Percentiles rank a stretch among this genome's conserved stretches.
Evolutionary conservation across 2,797 vertebrate species (phyloP).

Genomic region (Betta splendens): DNA sequence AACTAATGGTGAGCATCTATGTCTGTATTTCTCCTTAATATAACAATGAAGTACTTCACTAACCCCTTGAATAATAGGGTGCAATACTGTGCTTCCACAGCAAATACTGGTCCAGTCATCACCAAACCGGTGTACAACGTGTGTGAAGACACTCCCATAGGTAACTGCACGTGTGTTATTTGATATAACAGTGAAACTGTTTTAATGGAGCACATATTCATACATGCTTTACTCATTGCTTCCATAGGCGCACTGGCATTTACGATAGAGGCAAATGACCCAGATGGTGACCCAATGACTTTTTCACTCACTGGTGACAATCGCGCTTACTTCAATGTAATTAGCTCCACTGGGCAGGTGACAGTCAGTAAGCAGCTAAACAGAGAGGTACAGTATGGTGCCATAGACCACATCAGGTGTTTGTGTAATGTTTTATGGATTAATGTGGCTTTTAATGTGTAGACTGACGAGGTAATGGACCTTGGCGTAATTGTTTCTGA

Average conservation of each 20-base stretch:
- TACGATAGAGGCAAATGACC: constrained; percentile 72
- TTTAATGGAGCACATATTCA: not conserved
- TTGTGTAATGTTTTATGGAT: not conserved
- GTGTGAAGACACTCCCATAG: constrained; percentile 51
- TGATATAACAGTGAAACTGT: no score
- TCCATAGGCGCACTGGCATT: constrained; percentile 77
- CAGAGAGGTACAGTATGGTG: constrained; percentile 81
- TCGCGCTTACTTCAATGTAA: constrained; percentile 63
- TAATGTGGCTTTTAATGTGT: not conserved
- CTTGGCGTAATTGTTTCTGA: not conserved
- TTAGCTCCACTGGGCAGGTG: constrained; percentile 39
- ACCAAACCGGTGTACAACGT: accelerated
- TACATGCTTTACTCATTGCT: constrained; percentile 3
- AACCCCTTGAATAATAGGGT: not conserved
- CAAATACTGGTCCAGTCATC: constrained; percentile 49
- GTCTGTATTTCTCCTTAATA: not conserved
- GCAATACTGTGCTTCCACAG: constrained; percentile 55
- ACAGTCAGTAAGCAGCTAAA: constrained; percentile 61
- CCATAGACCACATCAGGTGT: not conserved
- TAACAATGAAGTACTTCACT: not conserved
- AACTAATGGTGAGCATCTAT: constrained; percentile 58
- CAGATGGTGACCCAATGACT: constrained; percentile 58
- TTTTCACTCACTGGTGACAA: constrained; percentile 64
- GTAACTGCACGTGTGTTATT: constrained; percentile 44
- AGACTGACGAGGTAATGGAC: accelerated